These are phyloP conservation scores for Synanthedon vespiformis DNA, from an alignment of 2,888 invertebrate genomes.

Conservation along the genomic window DNA sequence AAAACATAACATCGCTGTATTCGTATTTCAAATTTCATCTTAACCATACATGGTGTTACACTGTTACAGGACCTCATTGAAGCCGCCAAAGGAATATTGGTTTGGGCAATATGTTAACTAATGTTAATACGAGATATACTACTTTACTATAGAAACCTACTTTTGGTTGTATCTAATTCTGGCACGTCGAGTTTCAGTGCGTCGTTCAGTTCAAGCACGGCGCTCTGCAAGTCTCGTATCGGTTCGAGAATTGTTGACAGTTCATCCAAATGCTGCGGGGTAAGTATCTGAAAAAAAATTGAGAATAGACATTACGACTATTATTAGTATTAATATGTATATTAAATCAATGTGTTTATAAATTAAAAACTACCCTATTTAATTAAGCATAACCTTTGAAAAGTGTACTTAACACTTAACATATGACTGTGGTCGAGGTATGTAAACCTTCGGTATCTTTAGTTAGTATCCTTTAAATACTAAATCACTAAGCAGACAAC, in stretches of 20 bases:
- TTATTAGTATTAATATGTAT: neutral
- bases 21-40: neutral
- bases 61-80: too few relatives aligned
- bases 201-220: slow-evolving; percentile 58
- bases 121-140: neutral
- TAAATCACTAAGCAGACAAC: too few relatives aligned
- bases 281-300: slow-evolving; percentile 33
- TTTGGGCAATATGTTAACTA: neutral
- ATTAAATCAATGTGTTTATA: neutral
- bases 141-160: slow-evolving; percentile 18
- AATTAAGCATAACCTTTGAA: too few relatives aligned
- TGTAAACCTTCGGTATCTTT: too few relatives aligned
- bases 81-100: too few relatives aligned
- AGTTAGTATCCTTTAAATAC: too few relatives aligned
- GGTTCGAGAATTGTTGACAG: slow-evolving; percentile 72
- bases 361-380: neutral
- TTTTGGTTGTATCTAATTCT: slow-evolving; percentile 41
- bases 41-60: too few relatives aligned
- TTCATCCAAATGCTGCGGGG: slow-evolving; percentile 73
- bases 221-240: slow-evolving; percentile 69
- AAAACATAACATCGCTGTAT: neutral
- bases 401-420: too few relatives aligned
- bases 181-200: slow-evolving; percentile 56
- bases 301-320: neutral
- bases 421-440: too few relatives aligned